phyloP scores from a whole-genome alignment of 2,797 vertebrate genomes.

The Fundulus diaphanus region DNA sequence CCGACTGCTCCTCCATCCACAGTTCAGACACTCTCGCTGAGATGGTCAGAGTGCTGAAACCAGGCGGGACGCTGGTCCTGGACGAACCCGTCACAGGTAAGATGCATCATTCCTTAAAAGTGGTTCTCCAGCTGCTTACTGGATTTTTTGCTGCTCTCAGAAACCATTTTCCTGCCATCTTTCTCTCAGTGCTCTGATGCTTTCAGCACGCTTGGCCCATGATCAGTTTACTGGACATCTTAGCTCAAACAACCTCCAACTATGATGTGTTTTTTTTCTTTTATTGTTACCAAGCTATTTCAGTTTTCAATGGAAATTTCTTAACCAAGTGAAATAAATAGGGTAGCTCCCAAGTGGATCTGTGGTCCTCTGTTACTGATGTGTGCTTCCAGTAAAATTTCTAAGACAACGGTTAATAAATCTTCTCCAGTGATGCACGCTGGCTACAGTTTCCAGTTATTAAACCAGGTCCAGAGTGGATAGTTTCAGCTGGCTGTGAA shows the following conservation, averaged over 20 bases:
- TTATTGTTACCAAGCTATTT: too few relatives aligned
- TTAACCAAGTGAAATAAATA: too few relatives aligned
- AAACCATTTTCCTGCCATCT: not conserved
- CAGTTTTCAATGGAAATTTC: too few relatives aligned
- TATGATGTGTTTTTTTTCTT: too few relatives aligned
- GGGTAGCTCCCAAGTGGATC: not conserved
- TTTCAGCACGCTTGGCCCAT: too few relatives aligned
- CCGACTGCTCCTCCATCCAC: constrained; percentile 82
- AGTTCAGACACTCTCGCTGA: constrained; percentile 85
- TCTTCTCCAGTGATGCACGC: too few relatives aligned
- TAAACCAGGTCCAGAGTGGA: too few relatives aligned
- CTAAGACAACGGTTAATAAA: not conserved
- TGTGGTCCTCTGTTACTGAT: not conserved
- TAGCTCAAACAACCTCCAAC: too few relatives aligned
- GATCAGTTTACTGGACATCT: too few relatives aligned
- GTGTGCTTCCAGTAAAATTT: not conserved
- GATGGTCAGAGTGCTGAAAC: constrained; percentile 88
- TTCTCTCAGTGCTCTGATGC: too few relatives aligned
- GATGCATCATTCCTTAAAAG: not conserved
- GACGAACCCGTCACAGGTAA: constrained; percentile 88
- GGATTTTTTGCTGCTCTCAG: not conserved
- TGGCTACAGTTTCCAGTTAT: too few relatives aligned
- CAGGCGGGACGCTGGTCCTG: constrained; percentile 87
- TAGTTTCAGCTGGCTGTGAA: too few relatives aligned
- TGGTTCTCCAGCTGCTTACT: not conserved